Evolutionary conservation across 2,797 vertebrate genomes (phyloP).

Genomic region (Lepilemur ruficaudatus): DNA sequence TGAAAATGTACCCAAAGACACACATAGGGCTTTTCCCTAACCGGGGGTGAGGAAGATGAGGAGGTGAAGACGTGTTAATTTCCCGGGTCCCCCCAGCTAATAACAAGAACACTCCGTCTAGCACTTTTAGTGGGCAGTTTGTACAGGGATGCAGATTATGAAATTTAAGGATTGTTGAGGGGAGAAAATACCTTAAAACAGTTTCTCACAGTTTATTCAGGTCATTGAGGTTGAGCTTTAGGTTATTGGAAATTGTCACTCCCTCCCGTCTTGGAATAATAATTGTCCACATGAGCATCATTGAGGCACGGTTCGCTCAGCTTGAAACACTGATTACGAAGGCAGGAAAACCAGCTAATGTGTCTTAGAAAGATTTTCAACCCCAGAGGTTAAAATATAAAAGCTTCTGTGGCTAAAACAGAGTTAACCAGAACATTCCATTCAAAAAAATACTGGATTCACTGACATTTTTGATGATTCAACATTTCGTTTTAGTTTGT

Average conservation of each 20-base stretch:
- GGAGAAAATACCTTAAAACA: background rate
- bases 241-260: background rate
- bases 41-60: background rate
- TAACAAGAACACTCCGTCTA: background rate
- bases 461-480: background rate
- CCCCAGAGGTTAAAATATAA: background rate
- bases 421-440: slow-evolving; percentile 8
- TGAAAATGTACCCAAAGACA: background rate
- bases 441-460: background rate
- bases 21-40: background rate
- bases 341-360: background rate
- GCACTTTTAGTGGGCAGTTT: background rate
- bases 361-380: background rate
- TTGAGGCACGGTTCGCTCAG: background rate
- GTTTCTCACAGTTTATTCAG: background rate
- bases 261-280: background rate
- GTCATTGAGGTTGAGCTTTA: background rate
- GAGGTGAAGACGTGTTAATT: background rate
- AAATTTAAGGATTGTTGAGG: background rate
- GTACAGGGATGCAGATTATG: background rate
- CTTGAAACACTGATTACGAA: background rate
- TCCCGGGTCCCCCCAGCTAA: background rate
- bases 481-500: background rate
- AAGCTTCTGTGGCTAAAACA: background rate
- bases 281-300: background rate